phyloP scores from a whole-genome alignment of 2,888 invertebrate genomes.

The Nephrotoma guestfalica region DNA sequence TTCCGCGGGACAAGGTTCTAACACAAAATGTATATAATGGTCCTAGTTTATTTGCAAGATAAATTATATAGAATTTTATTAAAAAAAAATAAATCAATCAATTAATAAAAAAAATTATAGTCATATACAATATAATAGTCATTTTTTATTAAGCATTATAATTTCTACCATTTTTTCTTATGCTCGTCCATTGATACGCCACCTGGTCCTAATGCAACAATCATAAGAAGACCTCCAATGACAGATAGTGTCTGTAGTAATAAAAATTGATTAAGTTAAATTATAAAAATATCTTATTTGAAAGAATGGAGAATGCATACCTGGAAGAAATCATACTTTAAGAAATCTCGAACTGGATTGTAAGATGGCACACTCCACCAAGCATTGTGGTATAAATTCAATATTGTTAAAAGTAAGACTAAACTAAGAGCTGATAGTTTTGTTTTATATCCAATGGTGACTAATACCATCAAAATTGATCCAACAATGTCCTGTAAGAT shows the following conservation, averaged over 20 bases:
- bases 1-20: not conserved
- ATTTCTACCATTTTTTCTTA: constrained; percentile 73
- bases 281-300: not conserved
- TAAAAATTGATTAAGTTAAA: constrained; percentile 8
- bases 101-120: not conserved
- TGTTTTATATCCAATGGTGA: constrained; percentile 96
- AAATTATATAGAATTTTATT: not conserved
- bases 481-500: constrained; percentile 87
- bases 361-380: constrained; percentile 96
- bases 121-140: not conserved
- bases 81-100: not conserved
- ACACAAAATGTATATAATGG: not conserved
- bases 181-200: constrained; percentile 99
- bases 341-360: constrained; percentile 94
- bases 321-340: constrained; percentile 99
- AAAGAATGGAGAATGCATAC: constrained; percentile 32
- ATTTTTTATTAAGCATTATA: not conserved
- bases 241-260: constrained; percentile 90
- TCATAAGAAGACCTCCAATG: constrained; percentile 95
- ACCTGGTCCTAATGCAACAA: constrained; percentile 95
- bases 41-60: not conserved
- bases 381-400: constrained; percentile 96
- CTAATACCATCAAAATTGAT: constrained; percentile 85
- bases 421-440: constrained; percentile 92
- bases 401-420: constrained; percentile 69